Evolutionary conservation across 2,888 invertebrate species (phyloP), one percentile per base, ranked within the genome.

Genomic region (Sarcophaga subvicina): DNA sequence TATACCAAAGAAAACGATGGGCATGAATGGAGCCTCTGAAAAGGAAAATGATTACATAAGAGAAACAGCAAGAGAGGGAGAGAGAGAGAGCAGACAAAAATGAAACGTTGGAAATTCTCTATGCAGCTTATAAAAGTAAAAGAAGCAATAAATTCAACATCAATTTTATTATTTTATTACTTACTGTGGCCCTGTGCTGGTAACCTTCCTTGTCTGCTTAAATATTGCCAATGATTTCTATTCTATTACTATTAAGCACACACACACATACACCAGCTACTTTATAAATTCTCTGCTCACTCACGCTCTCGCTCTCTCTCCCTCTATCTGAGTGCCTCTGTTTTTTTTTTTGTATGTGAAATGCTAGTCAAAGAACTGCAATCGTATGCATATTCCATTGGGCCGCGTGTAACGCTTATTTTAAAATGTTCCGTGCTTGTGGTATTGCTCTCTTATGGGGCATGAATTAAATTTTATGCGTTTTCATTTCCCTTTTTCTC

Each of bases 151-250:
- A 87, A 84, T 87, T 84, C 66, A 72, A 72, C 87, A 87, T 82
- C 81, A 87, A 79, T 84, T 84, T 81, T 82, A 87, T 84, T 82
- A 87, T 87, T 84, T 87, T 87, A 84, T 82, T 84, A 84, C 17
- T 54, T 14, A 12, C 54, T 14, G 17, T 54, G 17, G 14, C 12
- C 54, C 54, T 4, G 54, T 54, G 17, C 54, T 4, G 4, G 54
- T 54, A 54, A 5, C 17, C 12, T 49, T 49, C 11, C 49, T 54
- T 54, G 54, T 17, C 54, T 72, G 47, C 77, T 62, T 37, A 37
- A 37, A 80, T 77, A 86, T 80, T 54, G 77, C 75, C 76, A 86
- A 80, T 86, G 86, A 83, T 86, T 86, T 83, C 80, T 69, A 83
- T 83, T 83, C 8, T 37, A 37, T 37, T 37, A 37, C 37, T 37